Evolutionary conservation across 2,113 vertebrate species (phyloP).

Genomic region (Nansenia antarctica): DNA sequence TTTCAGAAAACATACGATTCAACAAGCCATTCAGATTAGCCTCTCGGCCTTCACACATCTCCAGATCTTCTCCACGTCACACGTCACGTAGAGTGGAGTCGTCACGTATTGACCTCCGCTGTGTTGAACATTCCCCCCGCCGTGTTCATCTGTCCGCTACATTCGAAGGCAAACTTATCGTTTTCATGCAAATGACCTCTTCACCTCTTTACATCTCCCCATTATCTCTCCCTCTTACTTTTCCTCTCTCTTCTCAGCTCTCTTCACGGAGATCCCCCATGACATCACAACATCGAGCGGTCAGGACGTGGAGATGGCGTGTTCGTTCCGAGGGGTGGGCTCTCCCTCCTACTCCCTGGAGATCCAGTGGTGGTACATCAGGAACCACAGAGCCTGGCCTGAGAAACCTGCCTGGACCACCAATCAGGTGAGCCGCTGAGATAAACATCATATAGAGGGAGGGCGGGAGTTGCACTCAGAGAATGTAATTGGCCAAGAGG

Average conservation of each 20-base stretch:
- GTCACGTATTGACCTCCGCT: no score
- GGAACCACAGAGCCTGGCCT: slow-evolving; percentile 80
- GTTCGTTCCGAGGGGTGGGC: slow-evolving; percentile 91
- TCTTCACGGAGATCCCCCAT: slow-evolving; percentile 92
- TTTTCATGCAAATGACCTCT: no score
- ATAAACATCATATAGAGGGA: not conserved
- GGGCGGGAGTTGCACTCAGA: not conserved
- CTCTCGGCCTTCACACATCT: no score
- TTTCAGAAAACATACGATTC: no score
- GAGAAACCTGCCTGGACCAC: slow-evolving; percentile 80
- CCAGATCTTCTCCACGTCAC: no score
- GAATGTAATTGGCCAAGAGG: not conserved
- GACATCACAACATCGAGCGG: slow-evolving; percentile 86
- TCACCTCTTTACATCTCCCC: not conserved
- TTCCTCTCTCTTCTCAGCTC: slow-evolving; percentile 70
- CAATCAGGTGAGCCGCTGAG: slow-evolving; percentile 75
- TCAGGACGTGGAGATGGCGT: slow-evolving; percentile 95
- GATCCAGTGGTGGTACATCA: slow-evolving; percentile 98
- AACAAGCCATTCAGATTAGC: no score
- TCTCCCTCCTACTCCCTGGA: slow-evolving; percentile 92
- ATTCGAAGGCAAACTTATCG: no score
- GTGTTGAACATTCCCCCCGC: no score
- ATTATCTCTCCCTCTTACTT: not conserved
- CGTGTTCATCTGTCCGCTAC: no score
- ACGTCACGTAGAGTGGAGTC: no score